Base-by-base conservation (phyloP, 2,888 invertebrate genomes). In the Hyles lineata region DNA sequence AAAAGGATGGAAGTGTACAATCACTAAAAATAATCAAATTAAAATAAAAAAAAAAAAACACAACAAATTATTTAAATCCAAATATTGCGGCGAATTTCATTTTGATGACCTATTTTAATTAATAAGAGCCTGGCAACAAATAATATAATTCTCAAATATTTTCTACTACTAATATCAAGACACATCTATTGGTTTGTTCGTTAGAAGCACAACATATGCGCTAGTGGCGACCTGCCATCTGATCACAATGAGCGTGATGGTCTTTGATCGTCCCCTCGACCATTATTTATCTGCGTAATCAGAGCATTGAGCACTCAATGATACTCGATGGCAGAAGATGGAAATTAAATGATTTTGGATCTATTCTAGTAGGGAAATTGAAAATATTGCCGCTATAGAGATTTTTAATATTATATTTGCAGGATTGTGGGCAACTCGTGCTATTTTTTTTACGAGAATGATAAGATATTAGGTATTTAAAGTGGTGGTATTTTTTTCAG, bases 131-230 rank as follows among this genome's bases (percentile, higher is more conserved):
- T 43, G 11, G 3, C 43, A 43, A 43, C 15, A 43, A 43, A 43
- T 43, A n/a, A 25, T 70, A 9, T 29, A 11, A 62, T 61, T 70
- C 4, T 43, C 25, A 21, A 23, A 50, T 50, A 69, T 23, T 1
- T n/a, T 19, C 9, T n/a, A 25, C 59, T 58, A n/a, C 21, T 2
- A 74, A n/a, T 55, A 70, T 70, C 90, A 90, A 91, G 76, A 87
- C 70, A 9, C 4, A 9, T 52, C 0, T 0, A 59, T 76, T 72
- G 9, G 2, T 32, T n/a, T 73, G 43, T 58, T 43, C 43, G 43
- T 79, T 78, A 72, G 77, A 85, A 87, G 86, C 84, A 83, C 87
- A 92, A 87, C 93, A 93, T 93, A 93, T 93, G 93, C 88, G 89
- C 82, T 81, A 79, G 87, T 84, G 89, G 88, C 85, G 79, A 83